Base-by-base conservation (phyloP, 1,140 invertebrate species). In the Aporrectodea caliginosa region DNA sequence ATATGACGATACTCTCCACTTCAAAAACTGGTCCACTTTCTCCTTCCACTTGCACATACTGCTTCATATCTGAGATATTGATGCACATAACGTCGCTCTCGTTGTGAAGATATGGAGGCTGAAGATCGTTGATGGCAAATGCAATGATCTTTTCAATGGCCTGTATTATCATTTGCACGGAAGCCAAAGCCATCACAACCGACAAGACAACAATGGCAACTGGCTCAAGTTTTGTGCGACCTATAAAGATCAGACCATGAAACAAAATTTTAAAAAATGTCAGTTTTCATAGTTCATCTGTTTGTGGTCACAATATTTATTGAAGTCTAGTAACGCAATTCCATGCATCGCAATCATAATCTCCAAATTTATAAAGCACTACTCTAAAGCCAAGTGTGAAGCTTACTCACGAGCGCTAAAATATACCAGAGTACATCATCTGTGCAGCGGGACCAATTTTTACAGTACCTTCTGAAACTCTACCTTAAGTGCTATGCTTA, bases 151-250 rank as follows among this genome's bases (percentile, higher is more conserved):
- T 58, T 58, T 58, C 6, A 6, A 58, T 12, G 22, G 43, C 43
- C 22, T 58, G 43, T 58, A 58, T 58, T 58, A 58, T 86, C 73
- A 90, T 84, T 78, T 90, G 88, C 1, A 90, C 80, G 16, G 87
- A 85, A 0, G 89, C 87, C 34, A 90, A 82, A 2, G 87, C 86
- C 89, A 90, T 90, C n/a, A 90, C 86, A 27, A 90, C 89, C 35
- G 84, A 84, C 77, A 88, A 76, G 30, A 87, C 84, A 16, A 90
- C 85, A 34, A 90, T 86, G 32, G 87, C 85, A 16, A 90, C 77
- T 6, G 89, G 89, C 74, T 90, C 89, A 43, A 90, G 84, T 30
- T 86, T 83, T 27, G 88, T 90, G 73, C 88, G 78, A n/a, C 85
- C 85, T 84, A 82, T 0, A 82, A 82, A 77, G 2, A 72, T n/a